phyloP scores from a whole-genome alignment of 2,113 vertebrate species.

The Perca fluviatilis region DNA sequence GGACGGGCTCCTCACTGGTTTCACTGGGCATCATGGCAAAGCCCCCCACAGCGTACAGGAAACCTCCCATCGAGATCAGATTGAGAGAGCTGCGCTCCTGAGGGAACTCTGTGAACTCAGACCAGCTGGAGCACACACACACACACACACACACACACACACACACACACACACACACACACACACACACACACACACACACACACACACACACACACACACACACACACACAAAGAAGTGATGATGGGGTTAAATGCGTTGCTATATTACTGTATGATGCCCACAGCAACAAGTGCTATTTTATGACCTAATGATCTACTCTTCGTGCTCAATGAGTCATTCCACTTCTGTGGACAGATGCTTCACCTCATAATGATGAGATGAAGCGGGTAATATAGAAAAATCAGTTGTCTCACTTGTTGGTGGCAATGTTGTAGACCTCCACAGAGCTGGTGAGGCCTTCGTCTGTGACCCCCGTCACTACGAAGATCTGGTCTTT shows the following conservation, averaged over 20 bases:
- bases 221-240: not conserved
- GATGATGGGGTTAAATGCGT: conserved; percentile 33
- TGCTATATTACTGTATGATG: conserved; percentile 14
- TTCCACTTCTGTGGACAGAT: conserved; percentile 43
- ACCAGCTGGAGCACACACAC: conserved; percentile 86
- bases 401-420: conserved; percentile 81
- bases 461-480: conserved; percentile 91
- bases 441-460: conserved; percentile 90
- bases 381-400: conserved; percentile 33
- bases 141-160: not conserved
- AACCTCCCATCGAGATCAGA: conserved; percentile 87
- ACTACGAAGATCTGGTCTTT: conserved; percentile 91
- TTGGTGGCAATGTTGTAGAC: conserved; percentile 91
- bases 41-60: conserved; percentile 92
- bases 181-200: not conserved
- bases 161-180: not conserved
- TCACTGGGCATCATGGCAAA: conserved; percentile 94
- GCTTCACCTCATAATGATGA: conserved; percentile 16
- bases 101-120: conserved; percentile 91
- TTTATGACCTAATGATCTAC: conserved; percentile 51
- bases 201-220: not conserved
- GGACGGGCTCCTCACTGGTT: conserved; percentile 88
- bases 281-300: not conserved
- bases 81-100: conserved; percentile 95
- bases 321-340: conserved; percentile 34